These are phyloP conservation scores for Zosterops borbonicus DNA, from an alignment of 2,113 vertebrate species.

Conservation along the genomic window DNA sequence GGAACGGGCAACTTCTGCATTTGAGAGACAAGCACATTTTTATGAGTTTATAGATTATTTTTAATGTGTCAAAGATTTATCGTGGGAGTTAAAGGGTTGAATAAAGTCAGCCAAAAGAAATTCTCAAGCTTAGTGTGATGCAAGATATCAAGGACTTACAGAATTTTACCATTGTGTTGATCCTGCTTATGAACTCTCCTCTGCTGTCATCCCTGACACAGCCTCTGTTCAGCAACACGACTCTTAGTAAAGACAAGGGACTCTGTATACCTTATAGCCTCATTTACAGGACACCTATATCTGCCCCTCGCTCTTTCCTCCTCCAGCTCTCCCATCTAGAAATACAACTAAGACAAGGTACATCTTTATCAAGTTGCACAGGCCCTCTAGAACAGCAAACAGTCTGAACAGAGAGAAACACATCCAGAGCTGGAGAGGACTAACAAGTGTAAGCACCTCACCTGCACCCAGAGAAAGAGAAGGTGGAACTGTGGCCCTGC, in stretches of 20 bases:
- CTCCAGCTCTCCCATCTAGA: not conserved
- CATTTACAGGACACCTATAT: not conserved
- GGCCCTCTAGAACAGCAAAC: not conserved
- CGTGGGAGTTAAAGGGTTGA: constrained; percentile 56
- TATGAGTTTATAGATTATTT: constrained; percentile 54
- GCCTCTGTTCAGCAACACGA: not conserved
- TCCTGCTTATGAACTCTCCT: constrained; percentile 22
- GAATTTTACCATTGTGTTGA: not conserved
- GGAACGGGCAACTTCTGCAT: constrained; percentile 36
- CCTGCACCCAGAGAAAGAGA: not conserved
- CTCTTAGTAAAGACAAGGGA: not conserved
- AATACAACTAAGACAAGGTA: not conserved
- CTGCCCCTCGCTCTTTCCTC: not conserved
- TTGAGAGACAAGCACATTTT: constrained; percentile 5
- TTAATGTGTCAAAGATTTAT: constrained; percentile 52
- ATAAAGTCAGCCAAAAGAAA: constrained; percentile 40
- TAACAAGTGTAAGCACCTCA: not conserved
- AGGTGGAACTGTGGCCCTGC: not conserved
- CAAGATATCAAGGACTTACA: constrained; percentile 8
- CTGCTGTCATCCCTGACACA: not conserved
- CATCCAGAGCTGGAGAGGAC: not conserved
- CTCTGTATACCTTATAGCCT: not conserved
- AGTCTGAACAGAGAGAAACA: not conserved
- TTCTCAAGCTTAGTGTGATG: constrained; percentile 50
- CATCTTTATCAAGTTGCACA: not conserved